Base-by-base conservation (phyloP, 2,797 vertebrate species). In the Knipowitschia caucasica region DNA sequence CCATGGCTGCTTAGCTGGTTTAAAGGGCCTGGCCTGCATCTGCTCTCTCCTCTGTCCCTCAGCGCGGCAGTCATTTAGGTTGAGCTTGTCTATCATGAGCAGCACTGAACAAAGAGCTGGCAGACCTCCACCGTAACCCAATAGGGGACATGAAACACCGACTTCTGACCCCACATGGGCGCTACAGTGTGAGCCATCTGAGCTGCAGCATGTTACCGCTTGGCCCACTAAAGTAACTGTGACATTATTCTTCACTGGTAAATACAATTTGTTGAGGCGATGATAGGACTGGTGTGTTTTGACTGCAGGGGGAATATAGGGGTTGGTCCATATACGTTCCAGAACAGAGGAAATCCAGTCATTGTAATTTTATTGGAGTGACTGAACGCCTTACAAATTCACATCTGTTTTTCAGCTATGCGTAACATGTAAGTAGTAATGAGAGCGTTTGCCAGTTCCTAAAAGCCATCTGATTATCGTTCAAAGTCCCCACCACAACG, bases 141-240 rank as follows among this genome's bases (percentile, higher is more conserved):
- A 89, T 57, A 75, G 74, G 29, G 61, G 38, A 85, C 81, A 69
- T 79, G 75, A 81, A 80, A 75, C 34, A 3, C 42, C 67, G 74
- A 81, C 78, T 79, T 86, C 40, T 79, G 73, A 86, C 79, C 80
- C 68, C 45, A 45, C 10, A 29, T 75, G 75, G 58, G 72, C 4
- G 35, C 71, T 73, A 80, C 65, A 77, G 76, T 79, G 58, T 58
- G 67, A 78, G 82, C 29, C 40, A 56, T 68, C 50, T 62, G 47
- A 69, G 44, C 64, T 80, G 69, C 9, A 46, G 56, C 53, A 5
- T 67, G 69, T 75, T 73, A 46, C 47, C 15, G 26, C 57, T n/a
- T 5, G 14, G 44, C 25, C 4, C 0, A 45, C 58, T 58, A 34
- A 75, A 77, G 39, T 36, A 26, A 18, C 35, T 53, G 7, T 72